Conservation (phyloP, 1,140 invertebrate species). For the Phocides pigmalion region DNA sequence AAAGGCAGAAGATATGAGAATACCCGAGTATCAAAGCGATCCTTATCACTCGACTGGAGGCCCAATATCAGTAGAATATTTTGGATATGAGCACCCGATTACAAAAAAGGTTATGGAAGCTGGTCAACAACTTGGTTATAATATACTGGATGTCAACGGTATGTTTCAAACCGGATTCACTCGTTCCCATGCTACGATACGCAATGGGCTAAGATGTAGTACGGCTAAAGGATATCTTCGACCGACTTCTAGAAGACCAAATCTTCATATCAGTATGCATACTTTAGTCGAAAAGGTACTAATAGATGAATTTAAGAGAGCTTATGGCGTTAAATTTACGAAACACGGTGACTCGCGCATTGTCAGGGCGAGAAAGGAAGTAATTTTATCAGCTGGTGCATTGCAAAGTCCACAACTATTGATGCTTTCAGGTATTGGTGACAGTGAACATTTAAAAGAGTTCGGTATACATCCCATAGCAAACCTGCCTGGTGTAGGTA, state of each 20-base stretch:
- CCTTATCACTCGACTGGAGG: conserved; percentile 89
- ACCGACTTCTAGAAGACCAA: conserved; percentile 87
- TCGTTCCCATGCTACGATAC: conserved; percentile 89
- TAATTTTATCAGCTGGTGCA: conserved; percentile 89
- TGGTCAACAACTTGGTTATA: conserved; percentile 88
- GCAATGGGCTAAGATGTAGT: conserved; percentile 93
- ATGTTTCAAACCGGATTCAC: conserved; percentile 89
- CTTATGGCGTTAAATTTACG: conserved; percentile 86
- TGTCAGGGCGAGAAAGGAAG: conserved; percentile 86
- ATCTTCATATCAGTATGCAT: conserved; percentile 89
- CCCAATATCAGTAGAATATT: conserved; percentile 87
- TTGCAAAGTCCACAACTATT: conserved; percentile 91
- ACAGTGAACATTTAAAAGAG: conserved; percentile 85
- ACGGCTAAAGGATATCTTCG: conserved; percentile 92
- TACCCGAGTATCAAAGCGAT: conserved; percentile 84
- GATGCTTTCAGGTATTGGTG: conserved; percentile 92
- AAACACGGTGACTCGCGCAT: conserved; percentile 77
- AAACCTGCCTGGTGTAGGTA: conserved; percentile 90
- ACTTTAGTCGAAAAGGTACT: conserved; percentile 87
- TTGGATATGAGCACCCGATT: conserved; percentile 86
- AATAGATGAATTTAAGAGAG: conserved; percentile 84
- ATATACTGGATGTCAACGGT: conserved; percentile 90
- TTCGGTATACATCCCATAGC: conserved; percentile 84
- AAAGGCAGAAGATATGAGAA: conserved; percentile 88
- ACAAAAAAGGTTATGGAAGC: conserved; percentile 87